Evolutionary conservation across 1,140 invertebrate genomes (phyloP), one percentile per base, ranked within the genome.

Genomic region (Polypedilum vanderplanki): DNA sequence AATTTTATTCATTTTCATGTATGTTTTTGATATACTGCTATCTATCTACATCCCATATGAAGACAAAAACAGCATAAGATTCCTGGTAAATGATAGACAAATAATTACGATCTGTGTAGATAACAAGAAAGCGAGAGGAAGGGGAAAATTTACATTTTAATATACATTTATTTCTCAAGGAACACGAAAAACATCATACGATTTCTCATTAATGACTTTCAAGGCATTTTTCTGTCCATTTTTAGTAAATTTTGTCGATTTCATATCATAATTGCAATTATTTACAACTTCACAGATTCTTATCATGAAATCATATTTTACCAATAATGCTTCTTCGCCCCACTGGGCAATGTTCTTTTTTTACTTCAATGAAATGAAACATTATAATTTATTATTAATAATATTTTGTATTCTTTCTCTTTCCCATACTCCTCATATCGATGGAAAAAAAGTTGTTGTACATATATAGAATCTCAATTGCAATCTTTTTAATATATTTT

Each of bases 231-330:
- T 10, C n/a, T n/a, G n/a, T n/a, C 17, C 17, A 33, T 40, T n/a
- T 73, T 73, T 33, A 18, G 24, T 33, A n/a, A n/a, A n/a, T 33
- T 3, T 22, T 73, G 24, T 15, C 73, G 20, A 24, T 24, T 40
- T 40, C 17, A 73, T 73, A 73, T 73, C 20, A 73, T 33, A 73
- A 73, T 33, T 24, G 33, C 20, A 24, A 73, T 40, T 24, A 73
- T 15, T 57, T 57, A 57, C 46, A 15, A 17, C 46, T 15, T 57
- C n/a, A 17, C 10, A 12, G 46, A 57, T 57, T 57, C 10, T 57
- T 57, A 57, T 57, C 46, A 8, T 15, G 10, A 17, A 15, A 57
- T 57, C 46, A 12, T 17, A 12, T 57, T 17, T 57, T 17, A 15
- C 24, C 24, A 33, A 33, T 33, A 33, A 33, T 33, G 10, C n/a